Evolutionary conservation across 2,888 invertebrate species (phyloP), one percentile per base, ranked within the genome.

Genomic region (Lomographa bimaculata): DNA sequence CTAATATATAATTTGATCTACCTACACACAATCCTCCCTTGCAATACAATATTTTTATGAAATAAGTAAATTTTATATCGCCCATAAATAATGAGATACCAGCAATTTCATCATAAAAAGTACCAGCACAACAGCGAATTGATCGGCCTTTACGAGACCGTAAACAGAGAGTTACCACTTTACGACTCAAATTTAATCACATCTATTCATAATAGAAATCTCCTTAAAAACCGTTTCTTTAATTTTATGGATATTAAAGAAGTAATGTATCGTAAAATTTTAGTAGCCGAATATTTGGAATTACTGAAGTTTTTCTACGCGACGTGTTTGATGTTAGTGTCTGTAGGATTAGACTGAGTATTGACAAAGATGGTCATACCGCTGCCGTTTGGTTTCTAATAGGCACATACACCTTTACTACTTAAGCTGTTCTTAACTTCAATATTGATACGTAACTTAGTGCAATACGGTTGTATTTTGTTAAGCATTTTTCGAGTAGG

Each of bases 231-330:
- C 52, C 58, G 45, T 63, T 65, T 66, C 61, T 71, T 64, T 63
- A 60, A 75, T 72, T 73, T 71, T 69, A 71, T 72, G 58, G 63
- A 64, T 74, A 71, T 77, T 68, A 70, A 71, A 75, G 71, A 65
- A 63, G 44, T 53, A 73, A 69, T 64, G 52, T 61, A 68, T 70
- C 71, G 62, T 82, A 66, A 80, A 81, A 51, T 64, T 80, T 81
- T 78, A 81, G 67, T 69, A 59, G 29, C 2, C 39, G 35, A 44
- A 40, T 44, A 46, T 48, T 50, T 34, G 45, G 57, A 50, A 40
- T 44, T 54, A 54, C 52, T 35, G 27, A 16, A 9, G 41, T 43
- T 46, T 49, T 51, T 55, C 39, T 34, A 24, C 43, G 46, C 30
- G 37, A 73, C 80, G 81, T 81, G 82, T 67, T 69, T 49, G 51